These are phyloP conservation scores for Hydrophis major DNA, from an alignment of 2,797 vertebrate genomes.

Conservation along the genomic window DNA sequence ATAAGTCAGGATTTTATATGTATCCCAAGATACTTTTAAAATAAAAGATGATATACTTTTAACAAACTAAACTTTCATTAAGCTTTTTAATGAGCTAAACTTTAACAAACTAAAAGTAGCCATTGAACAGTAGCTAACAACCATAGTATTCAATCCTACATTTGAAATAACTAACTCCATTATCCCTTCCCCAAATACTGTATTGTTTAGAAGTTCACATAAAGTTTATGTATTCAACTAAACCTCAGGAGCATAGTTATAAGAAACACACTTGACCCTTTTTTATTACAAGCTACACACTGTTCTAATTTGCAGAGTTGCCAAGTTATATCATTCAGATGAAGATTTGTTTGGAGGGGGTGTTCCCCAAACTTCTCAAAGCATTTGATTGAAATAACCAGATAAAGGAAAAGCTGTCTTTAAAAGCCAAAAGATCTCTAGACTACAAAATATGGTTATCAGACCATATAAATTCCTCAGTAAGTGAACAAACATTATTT, in stretches of 20 bases:
- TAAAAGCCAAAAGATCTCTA: slow-evolving; percentile 23
- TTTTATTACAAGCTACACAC: slow-evolving; percentile 52
- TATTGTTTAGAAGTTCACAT: slow-evolving; percentile 76
- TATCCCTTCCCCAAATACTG: slow-evolving; percentile 38
- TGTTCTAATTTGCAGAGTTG: slow-evolving; percentile 56
- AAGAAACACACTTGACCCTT: slow-evolving; percentile 44
- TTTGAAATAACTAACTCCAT: slow-evolving; percentile 53
- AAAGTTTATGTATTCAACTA: slow-evolving; percentile 75
- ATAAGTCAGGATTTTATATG: neutral
- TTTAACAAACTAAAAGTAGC: slow-evolving; percentile 54
- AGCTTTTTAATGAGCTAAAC: neutral
- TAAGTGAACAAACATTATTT: slow-evolving; percentile 37
- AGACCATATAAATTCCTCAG: slow-evolving; percentile 31
- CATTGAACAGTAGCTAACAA: slow-evolving; percentile 67
- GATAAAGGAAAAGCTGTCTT: slow-evolving; percentile 15
- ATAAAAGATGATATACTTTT: neutral
- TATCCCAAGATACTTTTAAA: neutral
- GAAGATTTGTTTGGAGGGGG: neutral
- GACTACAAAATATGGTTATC: slow-evolving; percentile 42
- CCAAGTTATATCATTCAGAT: slow-evolving; percentile 46
- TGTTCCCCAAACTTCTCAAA: slow-evolving; percentile 15
- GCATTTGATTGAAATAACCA: slow-evolving; percentile 43
- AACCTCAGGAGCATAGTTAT: slow-evolving; percentile 54
- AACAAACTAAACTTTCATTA: slow-evolving; percentile 38
- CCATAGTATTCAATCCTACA: slow-evolving; percentile 65